These are phyloP conservation scores for Megamerina dolium DNA, from an alignment of 2,888 invertebrate genomes.

Conservation along the genomic window DNA sequence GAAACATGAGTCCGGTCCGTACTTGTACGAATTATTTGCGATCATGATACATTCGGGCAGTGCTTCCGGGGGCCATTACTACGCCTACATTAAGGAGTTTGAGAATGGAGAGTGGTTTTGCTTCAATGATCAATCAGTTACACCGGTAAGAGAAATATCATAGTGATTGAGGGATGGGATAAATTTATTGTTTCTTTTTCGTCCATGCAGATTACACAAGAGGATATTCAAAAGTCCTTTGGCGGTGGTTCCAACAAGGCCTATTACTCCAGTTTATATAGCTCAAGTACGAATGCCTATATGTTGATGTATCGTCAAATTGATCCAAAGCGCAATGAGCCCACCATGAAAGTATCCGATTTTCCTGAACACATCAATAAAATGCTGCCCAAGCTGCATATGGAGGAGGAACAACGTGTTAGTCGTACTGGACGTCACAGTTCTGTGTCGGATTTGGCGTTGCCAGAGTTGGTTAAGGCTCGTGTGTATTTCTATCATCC, in stretches of 20 bases:
- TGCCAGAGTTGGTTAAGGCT: constrained; percentile 53
- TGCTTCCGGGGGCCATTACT: constrained; percentile 86
- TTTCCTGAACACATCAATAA: constrained; percentile 70
- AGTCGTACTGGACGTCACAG: constrained; percentile 48
- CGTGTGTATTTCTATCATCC: constrained; percentile 63
- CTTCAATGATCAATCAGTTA: constrained; percentile 82
- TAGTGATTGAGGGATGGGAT: background rate
- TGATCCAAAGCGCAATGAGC: constrained; percentile 57
- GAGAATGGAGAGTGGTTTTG: constrained; percentile 73
- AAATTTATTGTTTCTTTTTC: background rate
- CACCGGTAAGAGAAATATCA: constrained; percentile 58
- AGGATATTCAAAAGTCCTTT: constrained; percentile 76
- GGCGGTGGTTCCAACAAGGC: constrained; percentile 70
- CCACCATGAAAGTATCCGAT: constrained; percentile 60
- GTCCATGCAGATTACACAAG: constrained; percentile 67
- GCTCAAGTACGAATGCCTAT: constrained; percentile 80
- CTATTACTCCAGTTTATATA: constrained; percentile 68
- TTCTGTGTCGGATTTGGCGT: constrained; percentile 46
- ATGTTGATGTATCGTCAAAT: constrained; percentile 86
- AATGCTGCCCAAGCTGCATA: constrained; percentile 59
- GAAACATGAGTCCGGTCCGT: constrained; percentile 57
- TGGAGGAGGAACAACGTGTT: constrained; percentile 55
- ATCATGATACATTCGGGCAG: constrained; percentile 91
- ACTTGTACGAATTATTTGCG: constrained; percentile 78
- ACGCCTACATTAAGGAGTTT: constrained; percentile 82